A percentile compares a stretch with the other conserved stretches of the same genome.
Evolutionary conservation across 2,113 vertebrate genomes (phyloP).

Genomic region (Ameiurus melas): DNA sequence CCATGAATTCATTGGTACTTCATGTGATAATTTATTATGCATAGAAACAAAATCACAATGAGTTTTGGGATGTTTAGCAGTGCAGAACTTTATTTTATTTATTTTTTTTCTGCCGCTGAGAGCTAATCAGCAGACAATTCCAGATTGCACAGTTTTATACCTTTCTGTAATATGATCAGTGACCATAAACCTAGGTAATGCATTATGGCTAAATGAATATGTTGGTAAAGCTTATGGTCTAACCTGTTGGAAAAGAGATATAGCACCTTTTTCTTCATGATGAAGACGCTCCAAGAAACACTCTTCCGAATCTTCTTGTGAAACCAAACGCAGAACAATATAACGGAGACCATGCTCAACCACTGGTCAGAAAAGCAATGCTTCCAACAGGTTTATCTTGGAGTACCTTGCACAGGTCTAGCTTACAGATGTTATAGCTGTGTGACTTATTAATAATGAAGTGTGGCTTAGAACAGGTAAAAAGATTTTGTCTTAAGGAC

Average conservation of each 20-base stretch:
- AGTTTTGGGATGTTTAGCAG: background rate
- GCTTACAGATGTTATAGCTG: background rate
- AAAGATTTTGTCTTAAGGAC: no score
- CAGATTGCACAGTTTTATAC: background rate
- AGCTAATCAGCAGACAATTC: background rate
- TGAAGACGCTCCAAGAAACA: background rate
- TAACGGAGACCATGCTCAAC: background rate
- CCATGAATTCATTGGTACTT: background rate
- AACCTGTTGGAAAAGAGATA: background rate
- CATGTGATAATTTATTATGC: background rate
- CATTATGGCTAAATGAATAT: background rate
- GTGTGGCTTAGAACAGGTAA: no score
- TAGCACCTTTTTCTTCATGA: no score
- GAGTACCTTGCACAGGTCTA: background rate
- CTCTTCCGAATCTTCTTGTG: background rate
- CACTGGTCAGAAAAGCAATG: background rate
- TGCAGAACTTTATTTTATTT: background rate
- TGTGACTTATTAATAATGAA: background rate
- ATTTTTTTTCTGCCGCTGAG: background rate
- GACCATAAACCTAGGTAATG: background rate
- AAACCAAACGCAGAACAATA: background rate
- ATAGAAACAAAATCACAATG: background rate
- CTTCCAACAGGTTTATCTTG: background rate
- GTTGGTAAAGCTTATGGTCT: background rate
- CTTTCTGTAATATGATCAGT: background rate